Conservation (phyloP, 1,140 invertebrate species). For the Leptopilina boulardi region DNA sequence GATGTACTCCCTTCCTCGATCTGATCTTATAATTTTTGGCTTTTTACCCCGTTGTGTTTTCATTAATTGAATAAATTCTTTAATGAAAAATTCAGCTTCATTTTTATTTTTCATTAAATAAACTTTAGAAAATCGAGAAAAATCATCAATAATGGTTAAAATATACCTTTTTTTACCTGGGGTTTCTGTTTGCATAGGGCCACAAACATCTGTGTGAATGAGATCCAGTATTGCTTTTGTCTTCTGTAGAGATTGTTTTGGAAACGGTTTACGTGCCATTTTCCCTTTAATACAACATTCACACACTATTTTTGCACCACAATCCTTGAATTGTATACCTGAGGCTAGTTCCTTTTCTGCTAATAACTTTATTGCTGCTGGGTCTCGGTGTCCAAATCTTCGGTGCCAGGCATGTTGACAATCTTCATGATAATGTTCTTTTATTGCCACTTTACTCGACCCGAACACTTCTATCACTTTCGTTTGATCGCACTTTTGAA, state of each 20-base stretch:
- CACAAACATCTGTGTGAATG: not conserved
- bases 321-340: too few relatives aligned
- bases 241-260: not conserved
- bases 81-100: constrained; percentile 38
- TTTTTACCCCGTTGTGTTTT: constrained; percentile 45
- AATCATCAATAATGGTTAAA: constrained; percentile 54
- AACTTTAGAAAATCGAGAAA: constrained; percentile 38
- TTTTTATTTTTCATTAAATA: constrained; percentile 48
- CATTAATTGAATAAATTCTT: constrained; percentile 43
- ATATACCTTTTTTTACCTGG: too few relatives aligned
- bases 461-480: constrained; percentile 1
- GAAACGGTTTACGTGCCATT: too few relatives aligned
- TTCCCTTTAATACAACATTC: too few relatives aligned
- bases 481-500: constrained; percentile 6
- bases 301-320: too few relatives aligned
- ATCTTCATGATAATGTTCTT: too few relatives aligned
- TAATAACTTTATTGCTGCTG: too few relatives aligned
- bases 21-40: constrained; percentile 54
- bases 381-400: too few relatives aligned
- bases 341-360: too few relatives aligned
- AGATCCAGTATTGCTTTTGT: not conserved
- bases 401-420: too few relatives aligned
- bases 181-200: too few relatives aligned
- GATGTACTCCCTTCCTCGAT: constrained; percentile 54
- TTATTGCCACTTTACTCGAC: constrained; percentile 36